Evolutionary conservation across 1,140 invertebrate genomes (phyloP).

Genomic region (Chymomyza costata): DNA sequence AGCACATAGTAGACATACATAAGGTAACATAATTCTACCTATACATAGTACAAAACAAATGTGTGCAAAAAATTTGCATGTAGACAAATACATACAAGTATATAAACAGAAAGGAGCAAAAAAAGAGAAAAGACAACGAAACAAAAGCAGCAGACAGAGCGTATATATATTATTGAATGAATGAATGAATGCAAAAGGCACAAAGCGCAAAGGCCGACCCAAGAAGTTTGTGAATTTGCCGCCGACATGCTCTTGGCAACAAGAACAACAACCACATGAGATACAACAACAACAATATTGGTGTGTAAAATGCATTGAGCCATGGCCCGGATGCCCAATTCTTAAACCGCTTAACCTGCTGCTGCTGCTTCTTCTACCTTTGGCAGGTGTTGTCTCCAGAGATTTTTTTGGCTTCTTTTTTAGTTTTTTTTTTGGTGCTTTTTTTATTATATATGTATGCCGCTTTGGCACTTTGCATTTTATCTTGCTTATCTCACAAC

Average conservation of each 20-base stretch:
- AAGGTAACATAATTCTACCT: constrained; percentile 46
- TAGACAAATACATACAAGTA: constrained; percentile 1
- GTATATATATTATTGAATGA: constrained; percentile 23
- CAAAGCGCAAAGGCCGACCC: constrained; percentile 1
- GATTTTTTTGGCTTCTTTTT: no score
- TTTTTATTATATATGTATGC: no score
- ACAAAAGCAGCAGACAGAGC: background rate
- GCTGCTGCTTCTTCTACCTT: background rate
- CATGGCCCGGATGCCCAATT: no score
- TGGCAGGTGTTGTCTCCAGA: no score
- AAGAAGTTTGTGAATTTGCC: no score
- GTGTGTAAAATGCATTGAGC: no score
- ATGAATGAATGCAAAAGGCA: constrained; percentile 42
- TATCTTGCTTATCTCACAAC: no score
- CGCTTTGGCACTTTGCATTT: no score
- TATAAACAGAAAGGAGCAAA: constrained; percentile 31
- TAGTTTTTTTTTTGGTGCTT: no score
- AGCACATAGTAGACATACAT: no score
- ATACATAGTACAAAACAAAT: constrained; percentile 3
- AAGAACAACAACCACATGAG: constrained; percentile 1
- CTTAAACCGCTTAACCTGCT: background rate
- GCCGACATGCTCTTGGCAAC: background rate
- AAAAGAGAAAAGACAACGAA: constrained; percentile 35
- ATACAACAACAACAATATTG: no score
- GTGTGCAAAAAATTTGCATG: constrained; percentile 51